These are phyloP conservation scores for Tiphia femorata DNA, from an alignment of 2,888 invertebrate genomes.

Conservation along the genomic window DNA sequence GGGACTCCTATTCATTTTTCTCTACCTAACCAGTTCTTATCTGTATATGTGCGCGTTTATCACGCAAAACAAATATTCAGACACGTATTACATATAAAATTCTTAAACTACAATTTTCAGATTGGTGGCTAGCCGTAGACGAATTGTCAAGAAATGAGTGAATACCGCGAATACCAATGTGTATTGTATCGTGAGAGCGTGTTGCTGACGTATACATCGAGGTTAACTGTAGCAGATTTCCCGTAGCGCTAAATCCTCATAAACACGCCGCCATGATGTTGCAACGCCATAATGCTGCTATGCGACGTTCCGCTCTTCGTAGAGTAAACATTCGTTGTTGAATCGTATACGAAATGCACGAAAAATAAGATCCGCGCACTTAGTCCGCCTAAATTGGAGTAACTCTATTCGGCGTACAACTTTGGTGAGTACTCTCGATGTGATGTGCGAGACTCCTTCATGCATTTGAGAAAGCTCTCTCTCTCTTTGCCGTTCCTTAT, in stretches of 20 bases:
- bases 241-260: conserved; percentile 21
- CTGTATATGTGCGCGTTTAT: neutral
- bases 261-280: conserved; percentile 46
- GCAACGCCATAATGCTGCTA: conserved; percentile 46
- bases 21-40: neutral
- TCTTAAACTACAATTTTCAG: no score
- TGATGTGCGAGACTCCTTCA: neutral
- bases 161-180: no score
- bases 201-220: neutral
- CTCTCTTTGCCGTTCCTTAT: conserved; percentile 25
- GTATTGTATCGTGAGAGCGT: no score
- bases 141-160: no score
- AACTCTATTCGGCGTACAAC: conserved; percentile 2
- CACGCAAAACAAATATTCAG: neutral
- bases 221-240: neutral
- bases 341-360: conserved; percentile 10
- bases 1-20: no score
- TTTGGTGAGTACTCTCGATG: conserved; percentile 30
- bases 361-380: neutral
- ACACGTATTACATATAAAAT: no score
- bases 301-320: conserved; percentile 37
- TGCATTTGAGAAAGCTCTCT: conserved; percentile 23
- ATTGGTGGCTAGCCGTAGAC: no score
- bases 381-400: neutral
- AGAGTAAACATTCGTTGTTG: conserved; percentile 39